Conservation (phyloP, 2,797 vertebrate species). For the Taenioides sp. region DNA sequence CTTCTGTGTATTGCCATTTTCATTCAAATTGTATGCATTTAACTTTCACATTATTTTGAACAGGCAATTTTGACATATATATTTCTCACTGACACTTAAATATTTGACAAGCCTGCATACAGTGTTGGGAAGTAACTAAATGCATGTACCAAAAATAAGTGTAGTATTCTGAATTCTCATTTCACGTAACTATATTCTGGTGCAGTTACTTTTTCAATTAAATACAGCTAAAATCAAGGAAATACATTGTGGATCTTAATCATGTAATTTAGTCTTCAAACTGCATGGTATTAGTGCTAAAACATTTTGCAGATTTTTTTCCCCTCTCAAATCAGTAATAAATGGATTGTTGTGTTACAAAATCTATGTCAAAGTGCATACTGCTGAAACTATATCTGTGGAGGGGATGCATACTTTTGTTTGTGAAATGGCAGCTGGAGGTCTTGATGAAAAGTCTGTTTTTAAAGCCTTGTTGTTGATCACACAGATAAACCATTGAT, state of each 20-base stretch:
- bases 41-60: slow-evolving; percentile 4
- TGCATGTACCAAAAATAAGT: no score
- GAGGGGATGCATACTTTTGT: neutral
- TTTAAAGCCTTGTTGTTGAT: slow-evolving; percentile 40
- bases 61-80: neutral
- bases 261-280: no score
- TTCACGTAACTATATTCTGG: no score
- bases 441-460: slow-evolving; percentile 44
- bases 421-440: slow-evolving; percentile 53
- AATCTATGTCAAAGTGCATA: neutral
- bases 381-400: neutral
- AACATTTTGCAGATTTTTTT: no score
- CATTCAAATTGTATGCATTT: slow-evolving; percentile 26
- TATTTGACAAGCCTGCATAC: neutral
- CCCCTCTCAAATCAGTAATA: no score
- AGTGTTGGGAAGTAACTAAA: no score
- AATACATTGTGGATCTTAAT: no score
- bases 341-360: neutral
- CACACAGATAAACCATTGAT: slow-evolving; percentile 66
- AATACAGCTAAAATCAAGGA: no score
- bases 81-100: neutral
- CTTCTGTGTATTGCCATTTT: slow-evolving; percentile 38
- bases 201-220: no score
- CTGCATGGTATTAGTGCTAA: no score
- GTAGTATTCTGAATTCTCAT: no score